Conservation (phyloP, 1,140 invertebrate species). For the Drosophila nikananu region DNA sequence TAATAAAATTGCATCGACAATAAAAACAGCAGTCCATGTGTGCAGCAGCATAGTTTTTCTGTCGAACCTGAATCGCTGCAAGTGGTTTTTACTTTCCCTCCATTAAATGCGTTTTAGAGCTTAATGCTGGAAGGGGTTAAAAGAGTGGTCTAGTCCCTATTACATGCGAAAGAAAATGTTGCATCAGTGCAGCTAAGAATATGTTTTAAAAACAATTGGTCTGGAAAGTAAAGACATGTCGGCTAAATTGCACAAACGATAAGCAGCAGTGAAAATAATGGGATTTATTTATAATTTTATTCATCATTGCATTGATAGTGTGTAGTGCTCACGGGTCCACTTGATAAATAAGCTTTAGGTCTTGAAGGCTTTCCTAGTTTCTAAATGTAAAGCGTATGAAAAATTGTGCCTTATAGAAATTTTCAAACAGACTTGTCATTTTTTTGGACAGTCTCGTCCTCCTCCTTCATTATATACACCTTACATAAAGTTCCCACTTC, state of each 20-base stretch:
- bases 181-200: neutral
- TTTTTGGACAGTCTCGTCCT: no score
- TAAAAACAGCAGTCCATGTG: conserved; percentile 70
- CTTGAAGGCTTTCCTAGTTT: no score
- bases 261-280: no score
- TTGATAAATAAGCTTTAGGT: no score
- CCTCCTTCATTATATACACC: neutral
- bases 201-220: neutral
- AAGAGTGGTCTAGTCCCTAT: neutral
- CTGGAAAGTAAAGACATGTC: neutral
- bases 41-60: neutral
- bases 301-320: no score
- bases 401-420: no score
- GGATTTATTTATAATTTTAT: no score
- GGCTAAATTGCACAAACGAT: neutral
- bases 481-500: neutral
- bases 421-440: no score
- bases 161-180: neutral
- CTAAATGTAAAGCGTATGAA: no score
- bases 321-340: no score
- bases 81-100: conserved; percentile 20
- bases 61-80: conserved; percentile 34
- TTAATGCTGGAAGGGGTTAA: conserved; percentile 30
- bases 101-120: conserved; percentile 37
- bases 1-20: conserved; percentile 77